Conservation (phyloP, 2,888 invertebrate genomes). For the Stictocephala bisonia region DNA sequence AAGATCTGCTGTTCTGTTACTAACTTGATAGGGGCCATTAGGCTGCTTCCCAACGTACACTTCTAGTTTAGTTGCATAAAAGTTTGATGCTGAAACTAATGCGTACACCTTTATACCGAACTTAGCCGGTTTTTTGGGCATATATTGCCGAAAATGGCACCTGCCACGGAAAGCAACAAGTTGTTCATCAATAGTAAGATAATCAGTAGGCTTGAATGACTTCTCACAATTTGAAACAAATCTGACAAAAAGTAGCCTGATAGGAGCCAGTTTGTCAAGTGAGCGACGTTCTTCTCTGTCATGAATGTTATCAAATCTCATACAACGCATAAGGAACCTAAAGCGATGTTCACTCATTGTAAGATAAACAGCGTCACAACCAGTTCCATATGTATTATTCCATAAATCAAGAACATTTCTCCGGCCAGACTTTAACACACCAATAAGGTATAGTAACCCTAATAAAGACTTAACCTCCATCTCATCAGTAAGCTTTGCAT, state of each 20-base stretch:
- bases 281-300: neutral
- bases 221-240: conserved; percentile 52
- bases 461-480: conserved; percentile 48
- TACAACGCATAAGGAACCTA: conserved; percentile 4
- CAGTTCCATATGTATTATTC: conserved; percentile 17
- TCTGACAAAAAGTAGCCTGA: conserved; percentile 57
- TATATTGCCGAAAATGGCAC: conserved; percentile 44
- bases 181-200: conserved; percentile 30
- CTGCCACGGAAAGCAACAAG: conserved; percentile 34
- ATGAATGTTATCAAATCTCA: conserved; percentile 12
- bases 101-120: conserved; percentile 53
- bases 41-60: conserved; percentile 35
- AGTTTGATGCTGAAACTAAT: conserved; percentile 15
- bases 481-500: conserved; percentile 21
- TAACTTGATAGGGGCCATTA: neutral
- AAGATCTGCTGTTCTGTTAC: neutral
- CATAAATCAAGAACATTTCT: conserved; percentile 13
- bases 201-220: conserved; percentile 14
- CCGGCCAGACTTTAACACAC: conserved; percentile 44
- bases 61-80: conserved; percentile 47
- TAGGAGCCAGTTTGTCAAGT: conserved; percentile 36
- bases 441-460: neutral
- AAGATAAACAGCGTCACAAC: conserved; percentile 12
- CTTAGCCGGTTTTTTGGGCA: conserved; percentile 60
- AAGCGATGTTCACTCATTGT: conserved; percentile 36